Evolutionary conservation across 1,140 invertebrate genomes (phyloP), one percentile per base, ranked within the genome.

Genomic region (Listronotus bonariensis): DNA sequence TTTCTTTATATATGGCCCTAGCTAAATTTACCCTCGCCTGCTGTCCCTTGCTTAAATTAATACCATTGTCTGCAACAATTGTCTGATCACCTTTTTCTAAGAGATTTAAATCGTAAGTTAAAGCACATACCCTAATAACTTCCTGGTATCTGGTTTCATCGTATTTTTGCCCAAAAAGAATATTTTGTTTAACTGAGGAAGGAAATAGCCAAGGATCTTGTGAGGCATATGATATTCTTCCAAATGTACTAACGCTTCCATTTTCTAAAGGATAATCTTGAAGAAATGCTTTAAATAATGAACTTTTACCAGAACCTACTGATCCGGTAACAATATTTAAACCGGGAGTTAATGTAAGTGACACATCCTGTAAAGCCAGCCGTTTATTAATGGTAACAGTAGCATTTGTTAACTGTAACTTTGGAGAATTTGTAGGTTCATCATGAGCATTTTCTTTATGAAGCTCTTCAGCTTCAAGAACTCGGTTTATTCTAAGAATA

Each of bases 11-110:
- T 6, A 95, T 82, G 11, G 92, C 87, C 58, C 92, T 85, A 0
- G 93, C 93, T 34, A 96, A 79, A 74, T 92, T 95, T 6, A 98
- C 90, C 71, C 95, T 85, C 0, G 95, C 93, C 71, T 92, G 89
- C 79, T 98, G 96, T 46, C 96, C 92, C 34, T 92, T 92, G 69
- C 89, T 92, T 4, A 93, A 78, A 38, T 87, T 87, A 9, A 87
- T 83, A 43, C 93, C 92, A 77, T 88, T 83, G 72, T 96, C 92
- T 36, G 91, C 91, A 3, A 95, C 88, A n/a, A 92, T 78, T 0
- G 92, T 93, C 69, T 85, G 82, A 71, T 94, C 92, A 18, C 89
- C 87, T 65, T 84, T 79, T 20, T 84, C 82, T 67, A 89, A 83
- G 63, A 84, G 81, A 68, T 87, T 87, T 56, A 93, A 84, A 76